phyloP scores from a whole-genome alignment of 2,797 vertebrate genomes.

The Lepus oiostolus region DNA sequence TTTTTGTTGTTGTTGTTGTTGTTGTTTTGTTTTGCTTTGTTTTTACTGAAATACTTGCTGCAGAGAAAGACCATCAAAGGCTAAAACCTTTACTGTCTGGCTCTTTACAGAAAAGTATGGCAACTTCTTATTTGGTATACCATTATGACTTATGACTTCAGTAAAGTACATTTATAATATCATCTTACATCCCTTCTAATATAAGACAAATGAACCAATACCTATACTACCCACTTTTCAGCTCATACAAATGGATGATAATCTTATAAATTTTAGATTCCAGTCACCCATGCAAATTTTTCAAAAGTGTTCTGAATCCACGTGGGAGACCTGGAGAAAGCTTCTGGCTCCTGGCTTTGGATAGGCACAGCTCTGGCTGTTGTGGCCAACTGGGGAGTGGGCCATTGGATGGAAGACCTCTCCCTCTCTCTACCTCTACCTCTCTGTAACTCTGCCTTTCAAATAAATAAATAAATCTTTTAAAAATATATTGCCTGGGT shows the following conservation, averaged over 20 bases:
- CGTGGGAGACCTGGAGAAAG: too few relatives aligned
- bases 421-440: too few relatives aligned
- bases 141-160: conserved; percentile 17
- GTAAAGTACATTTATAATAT: conserved; percentile 22
- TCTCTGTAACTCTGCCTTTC: too few relatives aligned
- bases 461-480: not conserved
- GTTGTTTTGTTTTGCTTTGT: not conserved
- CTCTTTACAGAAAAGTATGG: not conserved
- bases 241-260: not conserved
- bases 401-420: too few relatives aligned
- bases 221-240: not conserved
- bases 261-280: conserved; percentile 36
- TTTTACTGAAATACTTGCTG: not conserved
- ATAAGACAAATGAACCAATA: conserved; percentile 9
- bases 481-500: not conserved
- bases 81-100: conserved; percentile 36
- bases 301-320: not conserved
- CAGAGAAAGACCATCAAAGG: not conserved
- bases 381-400: too few relatives aligned
- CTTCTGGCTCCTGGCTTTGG: too few relatives aligned
- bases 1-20: too few relatives aligned
- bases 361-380: too few relatives aligned
- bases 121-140: not conserved
- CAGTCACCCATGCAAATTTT: not conserved
- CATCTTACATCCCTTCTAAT: not conserved